Evolutionary conservation across 2,113 vertebrate genomes (phyloP).

Genomic region (Cryptotis parvus): DNA sequence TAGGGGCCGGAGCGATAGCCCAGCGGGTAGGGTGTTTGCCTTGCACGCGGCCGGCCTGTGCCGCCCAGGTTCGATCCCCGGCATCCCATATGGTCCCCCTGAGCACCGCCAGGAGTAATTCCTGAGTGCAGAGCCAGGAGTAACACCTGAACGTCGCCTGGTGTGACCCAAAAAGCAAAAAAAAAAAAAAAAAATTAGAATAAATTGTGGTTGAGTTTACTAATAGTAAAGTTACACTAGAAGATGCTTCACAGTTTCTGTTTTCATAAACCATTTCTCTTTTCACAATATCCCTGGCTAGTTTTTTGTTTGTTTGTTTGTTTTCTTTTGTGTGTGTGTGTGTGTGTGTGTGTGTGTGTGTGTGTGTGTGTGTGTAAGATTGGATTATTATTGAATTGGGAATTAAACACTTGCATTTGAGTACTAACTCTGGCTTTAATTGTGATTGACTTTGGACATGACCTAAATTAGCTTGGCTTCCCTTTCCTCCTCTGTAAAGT

Average conservation of each 20-base stretch:
- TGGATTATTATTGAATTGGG: not conserved
- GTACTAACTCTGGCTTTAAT: not conserved
- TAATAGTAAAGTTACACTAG: not conserved
- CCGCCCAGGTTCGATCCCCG: no score
- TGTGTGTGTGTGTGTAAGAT: not conserved
- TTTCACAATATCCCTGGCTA: not conserved
- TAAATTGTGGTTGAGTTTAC: not conserved
- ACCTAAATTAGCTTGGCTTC: not conserved
- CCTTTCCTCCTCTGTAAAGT: slow-evolving; percentile 1
- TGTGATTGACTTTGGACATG: not conserved
- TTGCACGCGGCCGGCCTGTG: no score
- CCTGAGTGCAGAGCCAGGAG: no score
- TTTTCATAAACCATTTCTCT: not conserved
- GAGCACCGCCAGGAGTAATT: no score
- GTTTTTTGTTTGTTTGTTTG: not conserved
- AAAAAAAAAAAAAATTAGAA: no score
- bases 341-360: not conserved
- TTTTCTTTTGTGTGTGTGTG: no score
- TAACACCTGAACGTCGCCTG: no score
- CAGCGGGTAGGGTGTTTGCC: not conserved
- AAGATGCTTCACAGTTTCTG: not conserved
- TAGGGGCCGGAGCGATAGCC: no score
- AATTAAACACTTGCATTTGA: not conserved
- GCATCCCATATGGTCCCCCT: no score
- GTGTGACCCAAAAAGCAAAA: no score